phyloP scores from a whole-genome alignment of 64 coral and sea anemone species.

The Anthopleura sola region DNA sequence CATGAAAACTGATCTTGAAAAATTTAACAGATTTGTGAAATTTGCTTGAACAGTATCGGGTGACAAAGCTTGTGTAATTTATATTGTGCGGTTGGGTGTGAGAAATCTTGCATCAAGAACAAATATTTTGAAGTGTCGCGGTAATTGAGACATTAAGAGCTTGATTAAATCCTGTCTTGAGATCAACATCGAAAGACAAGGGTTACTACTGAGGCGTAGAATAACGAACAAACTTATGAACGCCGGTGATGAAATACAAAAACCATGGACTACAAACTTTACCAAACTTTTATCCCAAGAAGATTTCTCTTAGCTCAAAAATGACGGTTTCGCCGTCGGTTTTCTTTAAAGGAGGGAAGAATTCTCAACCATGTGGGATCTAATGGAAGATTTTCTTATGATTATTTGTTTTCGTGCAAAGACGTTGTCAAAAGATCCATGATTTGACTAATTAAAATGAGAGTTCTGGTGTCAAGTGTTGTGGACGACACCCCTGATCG shows the following conservation, averaged over 20 bases:
- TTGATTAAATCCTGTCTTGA: background rate
- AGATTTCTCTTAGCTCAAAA: background rate
- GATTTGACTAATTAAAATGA: background rate
- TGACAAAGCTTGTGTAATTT: background rate
- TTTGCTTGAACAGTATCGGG: too few species aligned
- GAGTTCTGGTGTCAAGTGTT: background rate
- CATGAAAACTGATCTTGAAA: too few species aligned
- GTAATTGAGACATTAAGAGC: background rate
- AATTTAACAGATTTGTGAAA: too few species aligned
- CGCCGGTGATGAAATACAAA: background rate
- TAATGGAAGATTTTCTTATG: background rate
- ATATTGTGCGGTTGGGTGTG: background rate
- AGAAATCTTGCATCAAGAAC: background rate
- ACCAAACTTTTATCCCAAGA: background rate
- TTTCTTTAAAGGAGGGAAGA: background rate
- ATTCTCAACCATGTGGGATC: background rate
- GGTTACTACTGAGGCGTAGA: background rate
- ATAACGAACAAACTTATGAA: background rate
- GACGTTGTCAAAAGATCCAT: background rate
- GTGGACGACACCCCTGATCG: background rate
- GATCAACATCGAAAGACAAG: background rate
- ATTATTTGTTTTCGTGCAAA: background rate
- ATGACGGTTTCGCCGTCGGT: background rate
- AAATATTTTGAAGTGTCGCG: background rate
- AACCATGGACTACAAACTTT: background rate